phyloP scores from a whole-genome alignment of 2,888 invertebrate species.

The Nudaria mundana region DNA sequence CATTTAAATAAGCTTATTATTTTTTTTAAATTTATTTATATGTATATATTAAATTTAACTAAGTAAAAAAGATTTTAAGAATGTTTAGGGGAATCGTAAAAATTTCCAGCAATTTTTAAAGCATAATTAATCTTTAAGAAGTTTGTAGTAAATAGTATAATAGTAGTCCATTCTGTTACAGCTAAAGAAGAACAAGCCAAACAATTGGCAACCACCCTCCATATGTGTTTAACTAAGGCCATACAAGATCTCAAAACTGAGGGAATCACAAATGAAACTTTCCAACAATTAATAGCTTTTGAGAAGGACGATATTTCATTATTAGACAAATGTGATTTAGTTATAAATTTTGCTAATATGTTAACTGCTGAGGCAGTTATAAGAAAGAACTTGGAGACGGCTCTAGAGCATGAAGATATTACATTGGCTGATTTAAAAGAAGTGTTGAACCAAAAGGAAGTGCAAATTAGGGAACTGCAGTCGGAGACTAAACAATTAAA shows the following conservation, averaged over 20 bases:
- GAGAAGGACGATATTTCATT: conserved; percentile 10
- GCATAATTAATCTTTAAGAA: no score
- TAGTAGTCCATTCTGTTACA: conserved; percentile 28
- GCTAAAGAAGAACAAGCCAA: conserved; percentile 29
- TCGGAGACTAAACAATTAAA: conserved; percentile 39
- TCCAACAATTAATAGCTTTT: conserved; percentile 24
- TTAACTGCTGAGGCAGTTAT: conserved; percentile 37
- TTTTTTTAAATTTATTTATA: no score
- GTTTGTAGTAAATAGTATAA: no score
- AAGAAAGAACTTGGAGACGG: conserved; percentile 35
- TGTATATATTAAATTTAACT: no score
- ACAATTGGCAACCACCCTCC: conserved; percentile 29
- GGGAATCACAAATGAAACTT: conserved; percentile 23
- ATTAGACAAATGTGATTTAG: conserved; percentile 31
- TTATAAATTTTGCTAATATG: conserved; percentile 38
- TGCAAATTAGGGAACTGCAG: conserved; percentile 33
- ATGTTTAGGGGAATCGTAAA: no score
- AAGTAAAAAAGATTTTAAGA: no score
- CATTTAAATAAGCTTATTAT: no score
- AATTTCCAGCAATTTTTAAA: no score
- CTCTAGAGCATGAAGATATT: conserved; percentile 34
- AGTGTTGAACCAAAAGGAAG: conserved; percentile 38
- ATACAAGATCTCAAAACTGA: conserved; percentile 32
- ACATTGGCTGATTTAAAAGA: conserved; percentile 33
- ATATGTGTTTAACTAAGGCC: conserved; percentile 34